phyloP scores from a whole-genome alignment of 2,113 vertebrate species.

The Cebidichthys violaceus region DNA sequence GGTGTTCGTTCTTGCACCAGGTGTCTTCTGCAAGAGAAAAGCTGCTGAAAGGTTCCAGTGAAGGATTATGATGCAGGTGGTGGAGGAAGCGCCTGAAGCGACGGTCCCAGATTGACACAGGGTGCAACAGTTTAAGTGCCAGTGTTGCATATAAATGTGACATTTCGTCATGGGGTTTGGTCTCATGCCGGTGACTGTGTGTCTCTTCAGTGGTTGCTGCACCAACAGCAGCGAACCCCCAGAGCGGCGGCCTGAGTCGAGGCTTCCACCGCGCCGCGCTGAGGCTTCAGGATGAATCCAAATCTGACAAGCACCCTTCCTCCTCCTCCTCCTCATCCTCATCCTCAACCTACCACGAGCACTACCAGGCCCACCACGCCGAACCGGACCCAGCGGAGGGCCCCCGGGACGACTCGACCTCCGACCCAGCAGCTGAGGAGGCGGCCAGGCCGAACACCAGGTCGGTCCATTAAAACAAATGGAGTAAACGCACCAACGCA shows the following conservation, averaged over 20 bases:
- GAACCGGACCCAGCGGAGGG: slow-evolving; percentile 51
- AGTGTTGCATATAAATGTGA: neutral
- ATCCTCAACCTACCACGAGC: slow-evolving; percentile 65
- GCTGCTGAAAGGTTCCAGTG: neutral
- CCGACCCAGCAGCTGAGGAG: slow-evolving; percentile 55
- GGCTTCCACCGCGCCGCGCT: slow-evolving; percentile 68
- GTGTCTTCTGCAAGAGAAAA: neutral
- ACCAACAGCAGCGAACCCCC: slow-evolving; percentile 47
- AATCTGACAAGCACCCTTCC: slow-evolving; percentile 62
- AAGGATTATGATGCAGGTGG: neutral
- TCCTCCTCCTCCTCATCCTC: slow-evolving; percentile 36
- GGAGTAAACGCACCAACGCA: too few relatives aligned
- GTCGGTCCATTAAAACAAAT: slow-evolving; percentile 47
- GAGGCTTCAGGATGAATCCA: slow-evolving; percentile 76
- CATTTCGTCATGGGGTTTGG: neutral
- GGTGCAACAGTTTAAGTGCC: neutral
- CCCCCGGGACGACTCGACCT: slow-evolving; percentile 35
- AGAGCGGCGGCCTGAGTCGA: slow-evolving; percentile 49
- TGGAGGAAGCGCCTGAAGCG: neutral
- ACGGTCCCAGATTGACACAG: neutral
- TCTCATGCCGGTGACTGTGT: neutral
- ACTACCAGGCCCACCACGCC: slow-evolving; percentile 63
- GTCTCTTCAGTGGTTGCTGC: slow-evolving; percentile 52
- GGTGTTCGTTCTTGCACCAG: neutral
- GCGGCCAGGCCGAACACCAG: slow-evolving; percentile 70